Evolutionary conservation across 2,113 vertebrate species (phyloP).

Genomic region (Peromyscus californicus): DNA sequence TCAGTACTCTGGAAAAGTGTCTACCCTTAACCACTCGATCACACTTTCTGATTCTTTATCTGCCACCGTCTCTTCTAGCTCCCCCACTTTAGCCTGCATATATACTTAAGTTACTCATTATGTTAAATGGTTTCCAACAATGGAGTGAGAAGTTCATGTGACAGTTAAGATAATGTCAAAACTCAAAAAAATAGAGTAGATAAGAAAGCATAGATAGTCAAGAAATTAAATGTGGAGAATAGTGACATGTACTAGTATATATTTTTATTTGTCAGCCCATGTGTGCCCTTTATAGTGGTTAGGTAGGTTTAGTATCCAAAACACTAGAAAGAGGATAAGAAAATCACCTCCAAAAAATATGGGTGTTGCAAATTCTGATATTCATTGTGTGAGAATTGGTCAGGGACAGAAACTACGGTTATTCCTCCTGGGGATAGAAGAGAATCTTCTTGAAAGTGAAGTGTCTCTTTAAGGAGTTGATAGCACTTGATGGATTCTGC

Average conservation of each 20-base stretch:
- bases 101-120: no score
- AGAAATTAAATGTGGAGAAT: background rate
- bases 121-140: no score
- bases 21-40: no score
- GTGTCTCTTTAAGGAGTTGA: background rate
- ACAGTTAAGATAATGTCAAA: background rate
- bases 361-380: background rate
- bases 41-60: no score
- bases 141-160: no score
- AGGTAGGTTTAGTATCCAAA: background rate
- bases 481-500: background rate
- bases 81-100: no score
- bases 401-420: background rate
- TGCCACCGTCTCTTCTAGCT: no score
- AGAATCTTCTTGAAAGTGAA: background rate
- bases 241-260: background rate
- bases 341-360: background rate
- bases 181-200: background rate
- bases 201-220: background rate
- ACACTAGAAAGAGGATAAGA: background rate
- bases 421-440: background rate
- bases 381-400: rapidly evolving
- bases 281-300: background rate
- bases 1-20: no score
- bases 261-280: background rate